These are phyloP conservation scores for Ametastegia equiseti DNA, from an alignment of 2,888 invertebrate genomes.

Conservation along the genomic window DNA sequence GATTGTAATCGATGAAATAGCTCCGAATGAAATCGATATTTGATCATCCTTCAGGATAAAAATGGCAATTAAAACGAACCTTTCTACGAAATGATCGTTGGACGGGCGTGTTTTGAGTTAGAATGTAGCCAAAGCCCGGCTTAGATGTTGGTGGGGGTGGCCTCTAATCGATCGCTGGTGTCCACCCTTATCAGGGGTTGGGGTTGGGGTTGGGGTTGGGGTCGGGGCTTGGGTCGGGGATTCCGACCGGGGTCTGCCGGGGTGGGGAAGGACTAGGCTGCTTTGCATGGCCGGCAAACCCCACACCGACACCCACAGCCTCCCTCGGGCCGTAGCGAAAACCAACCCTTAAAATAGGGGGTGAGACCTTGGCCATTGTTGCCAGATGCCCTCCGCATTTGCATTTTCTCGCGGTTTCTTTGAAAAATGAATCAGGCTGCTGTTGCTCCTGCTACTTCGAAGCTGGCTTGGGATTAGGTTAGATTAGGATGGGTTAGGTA, in stretches of 20 bases:
- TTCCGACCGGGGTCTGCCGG: slow-evolving; percentile 20
- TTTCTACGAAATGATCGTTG: slow-evolving; percentile 64
- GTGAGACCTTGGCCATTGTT: slow-evolving; percentile 75
- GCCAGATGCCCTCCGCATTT: slow-evolving; percentile 75
- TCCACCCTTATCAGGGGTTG: slow-evolving; percentile 76
- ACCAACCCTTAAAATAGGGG: slow-evolving; percentile 76
- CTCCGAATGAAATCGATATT: not conserved
- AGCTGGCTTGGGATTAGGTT: slow-evolving; percentile 32
- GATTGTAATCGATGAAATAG: not conserved
- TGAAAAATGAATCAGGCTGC: slow-evolving; percentile 72
- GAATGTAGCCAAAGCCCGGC: slow-evolving; percentile 65
- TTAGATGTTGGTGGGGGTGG: slow-evolving; percentile 62
- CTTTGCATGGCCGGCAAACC: slow-evolving; percentile 72
- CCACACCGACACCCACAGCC: slow-evolving; percentile 53
- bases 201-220: slow-evolving; percentile 64
- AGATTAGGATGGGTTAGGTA: slow-evolving; percentile 36
- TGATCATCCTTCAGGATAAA: not conserved
- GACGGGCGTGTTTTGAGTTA: slow-evolving; percentile 66
- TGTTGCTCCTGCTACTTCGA: no score
- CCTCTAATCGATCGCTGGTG: slow-evolving; percentile 76
- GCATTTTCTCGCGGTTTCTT: slow-evolving; percentile 74
- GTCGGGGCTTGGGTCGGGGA: slow-evolving; percentile 56
- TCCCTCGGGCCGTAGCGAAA: slow-evolving; percentile 61
- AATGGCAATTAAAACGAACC: not conserved
- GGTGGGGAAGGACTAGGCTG: slow-evolving; percentile 55